A percentile compares a stretch with the other conserved stretches of the same genome.
These are phyloP conservation scores for Pagrus major DNA, from an alignment of 2,113 vertebrate genomes.

Conservation along the genomic window DNA sequence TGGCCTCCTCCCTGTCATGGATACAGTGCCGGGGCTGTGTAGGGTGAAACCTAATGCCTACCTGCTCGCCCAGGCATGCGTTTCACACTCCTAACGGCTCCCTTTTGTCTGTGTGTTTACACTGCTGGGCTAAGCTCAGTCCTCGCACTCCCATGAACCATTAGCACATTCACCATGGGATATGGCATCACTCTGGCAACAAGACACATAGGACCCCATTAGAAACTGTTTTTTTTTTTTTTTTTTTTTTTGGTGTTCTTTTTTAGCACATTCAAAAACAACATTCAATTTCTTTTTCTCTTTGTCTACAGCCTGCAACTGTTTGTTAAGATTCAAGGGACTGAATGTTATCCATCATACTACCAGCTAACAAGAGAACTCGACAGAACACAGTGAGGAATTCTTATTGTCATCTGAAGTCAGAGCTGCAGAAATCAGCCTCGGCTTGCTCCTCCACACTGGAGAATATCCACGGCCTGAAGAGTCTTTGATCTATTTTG, in stretches of 20 bases:
- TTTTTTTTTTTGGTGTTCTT: constrained; percentile 57
- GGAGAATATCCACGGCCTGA: constrained; percentile 43
- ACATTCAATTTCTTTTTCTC: constrained; percentile 53
- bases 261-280: constrained; percentile 73
- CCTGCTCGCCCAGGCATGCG: constrained; percentile 79
- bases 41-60: constrained; percentile 81
- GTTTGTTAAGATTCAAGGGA: constrained; percentile 58
- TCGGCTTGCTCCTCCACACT: constrained; percentile 38
- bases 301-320: constrained; percentile 42
- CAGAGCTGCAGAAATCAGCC: constrained; percentile 35
- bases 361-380: constrained; percentile 42
- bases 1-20: constrained; percentile 71
- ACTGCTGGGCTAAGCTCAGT: constrained; percentile 70
- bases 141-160: constrained; percentile 79
- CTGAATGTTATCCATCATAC: constrained; percentile 40
- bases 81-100: constrained; percentile 79
- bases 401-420: constrained; percentile 52
- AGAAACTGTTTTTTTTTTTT: constrained; percentile 78
- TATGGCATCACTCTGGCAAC: constrained; percentile 81
- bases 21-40: constrained; percentile 64
- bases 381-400: constrained; percentile 47
- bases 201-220: constrained; percentile 84
- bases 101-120: constrained; percentile 84
- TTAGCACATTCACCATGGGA: constrained; percentile 81
- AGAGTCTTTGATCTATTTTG: constrained; percentile 68